Evolutionary conservation across 2,888 invertebrate genomes (phyloP), one percentile per base, ranked within the genome.

Genomic region (Lysandra coridon): DNA sequence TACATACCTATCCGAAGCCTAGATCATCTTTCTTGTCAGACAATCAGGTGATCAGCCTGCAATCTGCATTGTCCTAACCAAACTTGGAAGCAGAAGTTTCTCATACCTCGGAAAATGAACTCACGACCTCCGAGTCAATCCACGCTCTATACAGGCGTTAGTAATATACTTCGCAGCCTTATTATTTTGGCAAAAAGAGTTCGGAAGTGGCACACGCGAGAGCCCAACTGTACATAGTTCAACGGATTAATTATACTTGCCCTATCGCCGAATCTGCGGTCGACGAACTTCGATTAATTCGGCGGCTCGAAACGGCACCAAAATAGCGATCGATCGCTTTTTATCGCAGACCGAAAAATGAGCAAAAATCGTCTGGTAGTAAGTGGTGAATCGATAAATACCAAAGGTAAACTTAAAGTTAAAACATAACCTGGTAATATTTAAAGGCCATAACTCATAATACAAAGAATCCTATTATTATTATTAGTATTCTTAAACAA

Each of bases 281-380:
- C 69, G 69, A 69, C 69, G 69, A 69, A 69, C 69, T 69, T 14
- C 64, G 30, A 30, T 64, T 7, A 23, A 64, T 69, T 69, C 30
- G 14, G 69, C 33, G 33, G 33, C 69, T 33, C 23, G 23, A 14
- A 12, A 30, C 33, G 33, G 33, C 33, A 33, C 33, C 30, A 33
- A 69, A 69, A 69, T 69, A 69, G 4, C 12, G 33, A 64, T 23
- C 64, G 64, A 69, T 69, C 4, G 69, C 10, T 33, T 12, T 69
- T 69, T 33, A 69, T 64, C 10, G 30, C 30, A 1, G 33, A 23
- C 30, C 10, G 30, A 10, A 23, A 64, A 64, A 64, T 60, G 60
- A n/a, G 60, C 17, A 53, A 53, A 53, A 14, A 53, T 14, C 4
- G n/a, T n/a, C 57, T 57, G 57, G 10, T 10, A 2, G 7, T 44